phyloP scores from a whole-genome alignment of 2,113 vertebrate genomes.

The Porphyrio hochstetteri region DNA sequence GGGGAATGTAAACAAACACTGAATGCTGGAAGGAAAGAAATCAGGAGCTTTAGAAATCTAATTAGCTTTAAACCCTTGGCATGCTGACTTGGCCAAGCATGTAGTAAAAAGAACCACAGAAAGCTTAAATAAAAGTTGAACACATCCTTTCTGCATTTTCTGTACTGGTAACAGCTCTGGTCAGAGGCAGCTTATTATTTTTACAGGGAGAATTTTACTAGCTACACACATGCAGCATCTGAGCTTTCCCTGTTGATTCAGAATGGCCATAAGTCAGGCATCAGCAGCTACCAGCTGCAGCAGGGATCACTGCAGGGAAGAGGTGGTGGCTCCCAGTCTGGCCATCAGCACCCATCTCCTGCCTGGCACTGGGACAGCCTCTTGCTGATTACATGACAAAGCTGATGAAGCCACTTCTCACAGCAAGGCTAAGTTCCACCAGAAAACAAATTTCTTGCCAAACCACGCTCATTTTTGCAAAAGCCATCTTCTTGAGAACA shows the following conservation, averaged over 20 bases:
- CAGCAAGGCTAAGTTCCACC: not conserved
- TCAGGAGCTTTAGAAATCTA: constrained; percentile 48
- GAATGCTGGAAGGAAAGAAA: constrained; percentile 38
- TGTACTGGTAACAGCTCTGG: not conserved
- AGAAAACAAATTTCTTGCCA: not conserved
- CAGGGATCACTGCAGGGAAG: not conserved
- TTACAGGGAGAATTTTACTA: not conserved
- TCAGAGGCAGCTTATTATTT: not conserved
- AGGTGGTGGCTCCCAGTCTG: not conserved
- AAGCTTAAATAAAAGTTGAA: not conserved
- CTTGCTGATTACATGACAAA: not conserved
- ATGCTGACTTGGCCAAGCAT: constrained; percentile 15
- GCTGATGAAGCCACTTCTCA: not conserved
- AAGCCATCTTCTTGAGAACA: not conserved
- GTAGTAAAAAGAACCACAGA: not conserved
- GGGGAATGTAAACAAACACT: constrained; percentile 55
- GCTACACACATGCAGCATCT: not conserved
- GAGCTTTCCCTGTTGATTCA: not conserved
- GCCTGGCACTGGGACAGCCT: not conserved
- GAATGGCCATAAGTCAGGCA: not conserved
- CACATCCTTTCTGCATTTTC: not conserved
- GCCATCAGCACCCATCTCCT: not conserved
- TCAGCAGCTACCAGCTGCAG: not conserved
- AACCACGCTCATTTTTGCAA: not conserved
- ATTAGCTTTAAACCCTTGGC: constrained; percentile 52